phyloP scores from a whole-genome alignment of 2,888 invertebrate species.

The Amphimallon solstitiale region DNA sequence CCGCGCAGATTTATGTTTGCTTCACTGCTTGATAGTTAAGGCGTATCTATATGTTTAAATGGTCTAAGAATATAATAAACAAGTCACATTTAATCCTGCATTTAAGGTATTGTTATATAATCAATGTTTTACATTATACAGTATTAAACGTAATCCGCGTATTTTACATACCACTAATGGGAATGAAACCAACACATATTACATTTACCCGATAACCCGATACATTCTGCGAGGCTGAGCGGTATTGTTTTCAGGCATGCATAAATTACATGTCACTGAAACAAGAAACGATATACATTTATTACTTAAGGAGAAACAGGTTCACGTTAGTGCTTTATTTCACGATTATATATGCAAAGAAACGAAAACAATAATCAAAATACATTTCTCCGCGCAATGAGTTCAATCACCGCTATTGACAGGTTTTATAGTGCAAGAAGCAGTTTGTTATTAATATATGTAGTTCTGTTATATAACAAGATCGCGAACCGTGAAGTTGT shows the following conservation, averaged over 20 bases:
- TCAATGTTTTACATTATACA: conserved; percentile 21
- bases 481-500: too few species aligned
- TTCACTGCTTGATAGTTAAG: too few species aligned
- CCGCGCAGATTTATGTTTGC: too few species aligned
- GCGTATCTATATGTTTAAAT: too few species aligned
- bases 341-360: too few species aligned
- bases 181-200: conserved; percentile 5
- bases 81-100: background rate
- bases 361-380: too few species aligned
- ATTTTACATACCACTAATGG: background rate
- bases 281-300: background rate
- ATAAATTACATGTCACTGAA: conserved; percentile 23
- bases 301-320: background rate
- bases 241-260: conserved; percentile 23
- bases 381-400: too few species aligned
- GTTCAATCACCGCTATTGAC: too few species aligned
- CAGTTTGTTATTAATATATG: too few species aligned
- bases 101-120: conserved; percentile 3
- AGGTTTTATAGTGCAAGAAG: too few species aligned
- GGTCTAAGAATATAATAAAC: too few species aligned
- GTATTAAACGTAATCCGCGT: background rate
- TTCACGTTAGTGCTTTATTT: background rate
- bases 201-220: conserved; percentile 15
- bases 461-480: too few species aligned
- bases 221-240: conserved; percentile 19